Evolutionary conservation across 2,113 vertebrate species (phyloP).

Genomic region (Ophthalmolycus amberensis): DNA sequence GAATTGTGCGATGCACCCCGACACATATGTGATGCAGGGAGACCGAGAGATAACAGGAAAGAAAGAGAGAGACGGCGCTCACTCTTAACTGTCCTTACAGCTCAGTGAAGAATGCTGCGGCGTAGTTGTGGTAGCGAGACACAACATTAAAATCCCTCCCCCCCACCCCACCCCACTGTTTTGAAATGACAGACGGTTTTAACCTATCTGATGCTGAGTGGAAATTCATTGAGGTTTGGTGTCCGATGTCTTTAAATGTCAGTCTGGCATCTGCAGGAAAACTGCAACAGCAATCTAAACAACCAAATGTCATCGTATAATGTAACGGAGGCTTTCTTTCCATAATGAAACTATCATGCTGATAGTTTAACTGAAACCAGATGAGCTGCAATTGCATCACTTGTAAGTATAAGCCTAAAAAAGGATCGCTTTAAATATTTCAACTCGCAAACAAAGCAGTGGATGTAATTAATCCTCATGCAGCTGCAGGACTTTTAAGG

Average conservation of each 20-base stretch:
- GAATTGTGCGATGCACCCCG: not conserved
- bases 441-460: constrained; percentile 9
- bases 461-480: not conserved
- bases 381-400: constrained; percentile 10
- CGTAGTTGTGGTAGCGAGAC: not conserved
- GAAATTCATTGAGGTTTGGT: constrained; percentile 2
- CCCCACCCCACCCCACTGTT: not conserved
- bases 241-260: constrained; percentile 26
- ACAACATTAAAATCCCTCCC: not conserved
- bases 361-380: constrained; percentile 19
- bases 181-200: constrained; percentile 43
- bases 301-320: constrained; percentile 25
- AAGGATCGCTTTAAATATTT: constrained; percentile 1
- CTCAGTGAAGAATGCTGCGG: constrained; percentile 23
- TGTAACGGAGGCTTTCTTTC: not conserved
- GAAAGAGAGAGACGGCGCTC: not conserved
- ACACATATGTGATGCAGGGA: not conserved
- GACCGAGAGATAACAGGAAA: constrained; percentile 14
- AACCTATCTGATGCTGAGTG: not conserved
- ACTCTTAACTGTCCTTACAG: not conserved
- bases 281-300: not conserved
- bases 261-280: constrained; percentile 23
- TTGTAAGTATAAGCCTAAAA: not conserved
- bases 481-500: constrained; percentile 12
- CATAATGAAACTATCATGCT: not conserved